Conservation (phyloP, 2,888 invertebrate genomes). For the Hemicrepidius hirtus region DNA sequence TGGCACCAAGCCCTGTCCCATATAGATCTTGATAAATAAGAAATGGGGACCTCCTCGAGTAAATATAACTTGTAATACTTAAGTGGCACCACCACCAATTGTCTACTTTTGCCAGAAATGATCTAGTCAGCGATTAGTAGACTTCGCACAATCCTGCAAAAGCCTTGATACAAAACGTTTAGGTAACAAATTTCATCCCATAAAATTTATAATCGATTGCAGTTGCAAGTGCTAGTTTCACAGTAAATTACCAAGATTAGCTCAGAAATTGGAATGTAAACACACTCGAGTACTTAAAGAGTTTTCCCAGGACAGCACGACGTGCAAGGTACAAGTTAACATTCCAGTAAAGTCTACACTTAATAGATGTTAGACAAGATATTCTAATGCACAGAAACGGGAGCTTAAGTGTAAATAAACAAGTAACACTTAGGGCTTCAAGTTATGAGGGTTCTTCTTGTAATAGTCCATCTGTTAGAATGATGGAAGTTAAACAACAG, state of each 20-base stretch:
- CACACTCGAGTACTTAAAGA: constrained; percentile 22
- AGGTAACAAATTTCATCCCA: no score
- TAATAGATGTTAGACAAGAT: constrained; percentile 45
- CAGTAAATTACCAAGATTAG: constrained; percentile 41
- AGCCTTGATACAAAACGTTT: no score
- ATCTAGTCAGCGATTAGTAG: no score
- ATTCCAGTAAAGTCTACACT: constrained; percentile 41
- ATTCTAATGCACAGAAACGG: constrained; percentile 40
- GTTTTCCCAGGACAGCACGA: constrained; percentile 34
- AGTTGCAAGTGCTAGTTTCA: constrained; percentile 2
- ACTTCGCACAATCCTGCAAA: no score
- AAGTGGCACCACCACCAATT: no score
- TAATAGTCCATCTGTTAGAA: not conserved
- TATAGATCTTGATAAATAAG: no score
- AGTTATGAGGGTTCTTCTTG: constrained; percentile 10
- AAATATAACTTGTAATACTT: no score
- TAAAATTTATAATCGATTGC: no score
- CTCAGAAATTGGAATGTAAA: constrained; percentile 44
- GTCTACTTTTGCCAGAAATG: no score
- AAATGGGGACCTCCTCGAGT: no score
- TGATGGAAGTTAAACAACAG: not conserved
- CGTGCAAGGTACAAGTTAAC: constrained; percentile 37
- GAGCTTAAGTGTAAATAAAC: constrained; percentile 41
- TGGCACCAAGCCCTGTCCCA: no score
- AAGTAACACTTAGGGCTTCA: constrained; percentile 21